These are phyloP conservation scores for Esperia sulphurella DNA, from an alignment of 2,888 invertebrate genomes.

Conservation along the genomic window DNA sequence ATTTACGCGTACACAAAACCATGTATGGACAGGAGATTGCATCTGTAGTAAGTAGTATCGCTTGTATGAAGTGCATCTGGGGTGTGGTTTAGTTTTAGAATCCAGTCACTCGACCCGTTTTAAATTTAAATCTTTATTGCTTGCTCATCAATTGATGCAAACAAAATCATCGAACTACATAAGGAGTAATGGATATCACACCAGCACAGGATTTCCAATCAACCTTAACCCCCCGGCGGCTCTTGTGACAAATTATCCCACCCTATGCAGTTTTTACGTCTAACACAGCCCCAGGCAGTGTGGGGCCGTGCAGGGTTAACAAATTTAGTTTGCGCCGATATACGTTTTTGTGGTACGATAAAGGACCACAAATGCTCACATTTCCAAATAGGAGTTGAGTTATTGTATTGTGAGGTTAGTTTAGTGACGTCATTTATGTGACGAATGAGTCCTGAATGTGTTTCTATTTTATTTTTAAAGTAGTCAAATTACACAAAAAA, in stretches of 20 bases:
- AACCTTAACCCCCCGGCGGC: not conserved
- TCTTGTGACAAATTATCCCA: slow-evolving; percentile 21
- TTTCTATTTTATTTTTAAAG: too few species aligned
- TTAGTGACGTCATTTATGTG: not conserved
- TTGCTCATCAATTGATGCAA: not conserved
- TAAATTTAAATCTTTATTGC: not conserved
- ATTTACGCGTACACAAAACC: too few species aligned
- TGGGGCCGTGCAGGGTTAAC: slow-evolving; percentile 27
- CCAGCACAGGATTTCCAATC: not conserved
- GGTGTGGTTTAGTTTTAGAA: not conserved
- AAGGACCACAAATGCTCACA: slow-evolving; percentile 5
- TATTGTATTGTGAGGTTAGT: slow-evolving; percentile 1
- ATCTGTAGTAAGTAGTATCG: too few species aligned
- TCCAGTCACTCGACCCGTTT: too few species aligned
- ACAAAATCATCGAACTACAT: not conserved
- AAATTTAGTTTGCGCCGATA: slow-evolving; percentile 40
- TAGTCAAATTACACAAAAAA: too few species aligned
- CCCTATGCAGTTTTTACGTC: slow-evolving; percentile 22
- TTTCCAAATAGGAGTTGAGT: not conserved
- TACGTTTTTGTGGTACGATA: slow-evolving; percentile 27
- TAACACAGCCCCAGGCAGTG: slow-evolving; percentile 7
- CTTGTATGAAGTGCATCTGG: too few species aligned
- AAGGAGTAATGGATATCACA: not conserved
- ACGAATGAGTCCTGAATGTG: too few species aligned
- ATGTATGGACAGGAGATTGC: too few species aligned